Base-by-base conservation (phyloP, 2,888 invertebrate genomes). In the Stenolophus ochropezus region DNA sequence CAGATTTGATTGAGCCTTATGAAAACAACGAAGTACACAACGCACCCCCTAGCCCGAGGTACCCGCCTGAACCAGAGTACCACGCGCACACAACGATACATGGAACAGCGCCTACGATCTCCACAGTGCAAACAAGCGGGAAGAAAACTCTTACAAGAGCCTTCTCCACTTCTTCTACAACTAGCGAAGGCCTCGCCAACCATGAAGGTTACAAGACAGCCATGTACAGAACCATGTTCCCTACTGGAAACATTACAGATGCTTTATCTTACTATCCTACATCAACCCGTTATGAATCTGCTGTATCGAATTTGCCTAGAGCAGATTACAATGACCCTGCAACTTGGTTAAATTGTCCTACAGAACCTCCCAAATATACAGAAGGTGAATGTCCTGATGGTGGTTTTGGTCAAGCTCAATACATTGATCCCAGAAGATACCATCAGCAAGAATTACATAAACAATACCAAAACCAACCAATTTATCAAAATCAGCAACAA, bases 261-360 rank as follows among this genome's bases (percentile, higher is more conserved):
- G 95, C 95, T 11, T 89, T 96, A 4, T 94, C 94, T 0, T 96
- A 95, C 85, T 96, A 96, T 88, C 96, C 96, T 0, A 94, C 94
- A 0, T 94, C 93, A 42, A 92, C 91, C 74, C 89, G 93, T 83
- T 93, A 93, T 84, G 93, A 93, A 73, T 85, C 86, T 2, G 90
- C 90, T 33, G 90, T 90, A 33, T 91, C 91, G 84, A 90, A 91
- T 87, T 87, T 92, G 73, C 91, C 92, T 18, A 88, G 89, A 61
- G 90, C 91, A 65, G 92, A 93, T 82, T 90, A 90, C 51, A 89
- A 88, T 86, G 93, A 93, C 85, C 91, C 92, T 83, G 88, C 90
- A 25, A 91, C 92, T 14, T 93, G 93, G 93, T 89, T 92, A 85
- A 91, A 90, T 82, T 86, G 85, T 83, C 84, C 85, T 4, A 83